phyloP scores from a whole-genome alignment of 2,113 vertebrate species.

The Neolamprologus devosi region DNA sequence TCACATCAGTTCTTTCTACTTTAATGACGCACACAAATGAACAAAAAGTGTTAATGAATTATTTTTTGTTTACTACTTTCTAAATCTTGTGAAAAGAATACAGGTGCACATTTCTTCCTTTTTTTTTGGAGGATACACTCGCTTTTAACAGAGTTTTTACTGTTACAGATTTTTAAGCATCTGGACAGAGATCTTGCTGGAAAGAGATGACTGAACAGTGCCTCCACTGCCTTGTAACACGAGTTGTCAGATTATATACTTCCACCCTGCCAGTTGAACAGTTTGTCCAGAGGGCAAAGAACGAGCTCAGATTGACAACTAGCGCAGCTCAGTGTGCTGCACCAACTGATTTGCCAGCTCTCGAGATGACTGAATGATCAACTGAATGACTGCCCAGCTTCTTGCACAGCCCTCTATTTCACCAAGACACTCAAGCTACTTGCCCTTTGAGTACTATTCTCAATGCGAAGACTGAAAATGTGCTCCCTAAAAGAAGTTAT shows the following conservation, averaged over 20 bases:
- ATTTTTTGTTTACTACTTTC: neutral
- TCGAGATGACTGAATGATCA: conserved; percentile 5
- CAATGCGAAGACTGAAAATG: neutral
- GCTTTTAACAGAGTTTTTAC: neutral
- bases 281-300: conserved; percentile 42
- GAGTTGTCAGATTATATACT: conserved; percentile 55
- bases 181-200: neutral
- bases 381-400: neutral
- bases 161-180: neutral
- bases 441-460: neutral
- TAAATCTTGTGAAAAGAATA: neutral
- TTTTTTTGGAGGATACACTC: neutral
- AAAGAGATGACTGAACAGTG: neutral
- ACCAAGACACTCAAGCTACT: neutral
- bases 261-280: conserved; percentile 28
- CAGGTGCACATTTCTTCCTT: neutral
- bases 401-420: neutral
- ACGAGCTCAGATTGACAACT: conserved; percentile 22
- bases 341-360: conserved; percentile 12
- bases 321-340: conserved; percentile 2
- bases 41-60: neutral
- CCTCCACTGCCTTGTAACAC: conserved; percentile 27
- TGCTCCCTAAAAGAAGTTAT: neutral
- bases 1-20: neutral
- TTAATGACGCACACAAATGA: neutral